phyloP scores from a whole-genome alignment of 2,113 vertebrate species.

The Gobius niger region DNA sequence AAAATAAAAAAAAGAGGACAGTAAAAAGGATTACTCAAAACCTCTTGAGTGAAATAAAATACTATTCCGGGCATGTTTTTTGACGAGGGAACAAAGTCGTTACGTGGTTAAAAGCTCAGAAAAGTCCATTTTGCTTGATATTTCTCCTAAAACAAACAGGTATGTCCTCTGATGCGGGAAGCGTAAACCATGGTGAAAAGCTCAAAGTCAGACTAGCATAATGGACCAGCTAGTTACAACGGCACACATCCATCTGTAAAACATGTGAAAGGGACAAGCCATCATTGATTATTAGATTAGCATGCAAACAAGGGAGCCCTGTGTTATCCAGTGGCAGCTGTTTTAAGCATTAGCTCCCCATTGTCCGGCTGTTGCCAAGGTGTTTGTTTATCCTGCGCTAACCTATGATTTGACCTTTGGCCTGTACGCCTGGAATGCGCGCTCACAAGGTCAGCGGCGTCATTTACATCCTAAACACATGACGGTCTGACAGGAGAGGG shows the following conservation, averaged over 20 bases:
- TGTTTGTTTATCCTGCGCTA: conserved; percentile 55
- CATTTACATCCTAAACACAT: conserved; percentile 68
- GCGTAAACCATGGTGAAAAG: no score
- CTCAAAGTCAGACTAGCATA: no score
- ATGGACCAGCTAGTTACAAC: not conserved
- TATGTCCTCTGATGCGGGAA: no score
- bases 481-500: conserved; percentile 63
- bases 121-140: no score
- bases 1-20: no score
- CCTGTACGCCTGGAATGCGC: conserved; percentile 49
- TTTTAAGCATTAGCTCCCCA: conserved; percentile 20
- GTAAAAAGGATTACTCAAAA: no score
- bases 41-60: no score
- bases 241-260: not conserved
- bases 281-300: conserved; percentile 9
- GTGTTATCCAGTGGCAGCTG: conserved; percentile 27
- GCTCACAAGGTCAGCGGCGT: conserved; percentile 57
- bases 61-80: no score
- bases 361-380: conserved; percentile 23
- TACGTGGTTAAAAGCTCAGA: no score
- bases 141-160: no score
- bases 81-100: no score
- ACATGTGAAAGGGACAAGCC: conserved; percentile 1
- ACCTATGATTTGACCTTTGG: conserved; percentile 42
- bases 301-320: conserved; percentile 7